Evolutionary conservation across 2,797 vertebrate genomes (phyloP).

Genomic region (Thunnus albacares): DNA sequence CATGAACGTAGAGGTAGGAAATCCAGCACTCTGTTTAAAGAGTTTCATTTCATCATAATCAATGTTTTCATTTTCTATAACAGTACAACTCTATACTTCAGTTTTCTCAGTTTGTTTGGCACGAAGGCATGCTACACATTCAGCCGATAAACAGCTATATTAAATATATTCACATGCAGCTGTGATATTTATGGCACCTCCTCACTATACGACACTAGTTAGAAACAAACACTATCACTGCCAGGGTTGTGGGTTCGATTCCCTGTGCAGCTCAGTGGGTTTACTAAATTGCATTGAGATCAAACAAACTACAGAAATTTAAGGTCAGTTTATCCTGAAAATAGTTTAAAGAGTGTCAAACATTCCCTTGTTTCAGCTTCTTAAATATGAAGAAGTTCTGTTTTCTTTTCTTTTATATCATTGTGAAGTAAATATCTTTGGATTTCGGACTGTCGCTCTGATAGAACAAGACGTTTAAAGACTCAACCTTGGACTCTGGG

Average conservation of each 20-base stretch:
- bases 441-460: neutral
- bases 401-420: neutral
- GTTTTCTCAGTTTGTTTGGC: neutral
- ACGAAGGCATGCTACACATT: neutral
- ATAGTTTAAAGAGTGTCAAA: neutral
- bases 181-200: neutral
- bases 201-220: neutral
- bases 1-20: neutral
- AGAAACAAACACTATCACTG: neutral
- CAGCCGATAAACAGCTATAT: conserved; percentile 20
- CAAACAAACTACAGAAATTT: too few species aligned
- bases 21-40: conserved; percentile 27
- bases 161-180: conserved; percentile 14
- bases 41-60: conserved; percentile 1
- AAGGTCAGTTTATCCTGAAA: neutral
- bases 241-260: neutral
- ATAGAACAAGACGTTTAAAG: neutral
- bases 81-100: neutral
- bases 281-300: neutral
- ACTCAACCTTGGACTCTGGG: neutral
- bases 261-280: neutral
- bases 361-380: neutral
- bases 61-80: neutral
- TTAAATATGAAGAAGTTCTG: neutral
- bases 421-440: neutral